Evolutionary conservation across 2,888 invertebrate species (phyloP), one percentile per base, ranked within the genome.

Genomic region (Alentia gelatinosa): DNA sequence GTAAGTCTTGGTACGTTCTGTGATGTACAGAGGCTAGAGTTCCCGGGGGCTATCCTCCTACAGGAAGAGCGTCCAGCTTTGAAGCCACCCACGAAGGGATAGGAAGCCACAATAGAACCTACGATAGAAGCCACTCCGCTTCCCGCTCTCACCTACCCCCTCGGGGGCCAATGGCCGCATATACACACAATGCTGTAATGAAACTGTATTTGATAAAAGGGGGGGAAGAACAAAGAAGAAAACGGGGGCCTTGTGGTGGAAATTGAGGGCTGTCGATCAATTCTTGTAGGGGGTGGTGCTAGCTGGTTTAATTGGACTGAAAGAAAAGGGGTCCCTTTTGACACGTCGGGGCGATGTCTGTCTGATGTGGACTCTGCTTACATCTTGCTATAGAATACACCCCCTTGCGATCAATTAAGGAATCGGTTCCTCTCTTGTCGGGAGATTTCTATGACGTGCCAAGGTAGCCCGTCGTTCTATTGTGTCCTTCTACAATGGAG

Each of bases 371-470:
- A 68, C 68, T 63, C 63, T 63, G 63, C 63, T 68, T 26, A 68
- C 68, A 5, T 30, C 30, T 68, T 30, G 68, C 33, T 68, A 68
- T 68, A 26, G 30, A 68, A 68, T 68, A 68, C 30, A 4, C 68
- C 9, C 30, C 33, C 5, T 68, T 26, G 56, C 30, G 15, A 68
- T 68, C 68, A 68, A 68, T 68, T 68, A 68, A 68, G 68, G 68
- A 68, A 30, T 26, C 26, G 26, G 30, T 9, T 26, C 15, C 68
- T 68, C 33, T 12, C 26, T 68, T 68, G 68, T 40, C 39, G 26
- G 39, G 83, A 9, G 39, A 83, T 83, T 40, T 83, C 83, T 40
- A 83, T 83, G 39, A 83, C 83, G n/a, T 83, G 83, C 83, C n/a
- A 19, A 1, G 35, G 37, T 19, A 7, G 30, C 68, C 26, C 33